These are phyloP conservation scores for Deroptyus accipitrinus DNA, from an alignment of 2,113 vertebrate species.

Conservation along the genomic window DNA sequence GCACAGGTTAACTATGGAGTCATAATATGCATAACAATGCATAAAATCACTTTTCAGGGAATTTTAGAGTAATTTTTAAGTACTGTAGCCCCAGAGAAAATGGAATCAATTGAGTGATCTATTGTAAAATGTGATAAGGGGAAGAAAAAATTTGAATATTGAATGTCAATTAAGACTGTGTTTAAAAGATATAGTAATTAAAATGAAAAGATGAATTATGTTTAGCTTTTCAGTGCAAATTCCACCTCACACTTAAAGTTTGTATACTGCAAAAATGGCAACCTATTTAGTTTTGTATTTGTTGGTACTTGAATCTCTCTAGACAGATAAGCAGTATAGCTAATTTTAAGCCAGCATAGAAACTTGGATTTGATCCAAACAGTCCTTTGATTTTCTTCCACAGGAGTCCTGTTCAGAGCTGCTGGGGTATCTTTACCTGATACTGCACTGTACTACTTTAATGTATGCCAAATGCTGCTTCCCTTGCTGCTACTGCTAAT, in stretches of 20 bases:
- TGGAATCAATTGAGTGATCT: neutral
- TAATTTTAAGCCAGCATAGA: neutral
- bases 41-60: neutral
- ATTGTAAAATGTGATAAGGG: neutral
- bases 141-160: neutral
- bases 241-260: neutral
- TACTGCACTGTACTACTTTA: neutral
- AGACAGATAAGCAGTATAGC: neutral
- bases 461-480: neutral
- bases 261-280: neutral
- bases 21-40: rapidly evolving
- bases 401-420: neutral
- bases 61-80: neutral
- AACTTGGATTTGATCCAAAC: neutral
- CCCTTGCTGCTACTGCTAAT: neutral
- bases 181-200: neutral
- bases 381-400: conserved; percentile 11
- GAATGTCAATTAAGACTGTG: neutral
- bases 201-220: neutral
- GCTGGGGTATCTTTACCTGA: neutral
- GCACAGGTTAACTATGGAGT: neutral
- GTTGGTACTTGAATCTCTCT: neutral
- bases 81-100: neutral
- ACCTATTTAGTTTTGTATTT: neutral
- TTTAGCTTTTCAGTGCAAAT: neutral